Conservation (phyloP, 2,113 vertebrate genomes). For the Silurus asotus region DNA sequence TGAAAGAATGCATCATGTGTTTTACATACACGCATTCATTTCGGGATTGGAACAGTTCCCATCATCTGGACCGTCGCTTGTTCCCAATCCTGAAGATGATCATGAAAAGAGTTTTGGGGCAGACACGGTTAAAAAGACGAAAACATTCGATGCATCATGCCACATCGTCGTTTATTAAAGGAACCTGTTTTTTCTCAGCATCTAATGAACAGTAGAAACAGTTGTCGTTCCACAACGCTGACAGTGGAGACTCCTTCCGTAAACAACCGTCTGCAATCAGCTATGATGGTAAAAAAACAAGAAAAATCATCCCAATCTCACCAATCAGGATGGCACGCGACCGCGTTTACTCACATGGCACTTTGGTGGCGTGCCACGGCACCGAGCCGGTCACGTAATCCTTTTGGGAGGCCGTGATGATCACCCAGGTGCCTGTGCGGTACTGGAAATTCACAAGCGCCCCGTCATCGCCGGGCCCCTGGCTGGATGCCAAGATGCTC, state of each 20-base stretch:
- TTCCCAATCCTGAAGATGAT: neutral
- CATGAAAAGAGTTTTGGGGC: neutral
- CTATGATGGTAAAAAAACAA: neutral
- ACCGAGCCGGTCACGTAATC: constrained; percentile 91
- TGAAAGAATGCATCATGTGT: neutral
- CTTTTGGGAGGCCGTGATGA: constrained; percentile 81
- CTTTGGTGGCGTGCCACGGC: constrained; percentile 89
- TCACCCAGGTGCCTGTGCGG: constrained; percentile 83
- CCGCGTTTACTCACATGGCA: constrained; percentile 82
- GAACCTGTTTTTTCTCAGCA: neutral
- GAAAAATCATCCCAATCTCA: neutral
- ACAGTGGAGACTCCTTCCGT: neutral
- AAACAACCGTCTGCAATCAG: neutral
- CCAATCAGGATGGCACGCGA: neutral
- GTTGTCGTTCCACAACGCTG: neutral
- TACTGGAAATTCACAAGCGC: constrained; percentile 82
- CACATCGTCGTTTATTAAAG: neutral
- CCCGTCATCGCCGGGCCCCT: constrained; percentile 78
- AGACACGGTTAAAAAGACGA: neutral
- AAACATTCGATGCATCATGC: neutral
- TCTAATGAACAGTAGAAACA: neutral
- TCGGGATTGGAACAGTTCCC: neutral
- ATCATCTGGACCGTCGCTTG: neutral
- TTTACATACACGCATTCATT: neutral
- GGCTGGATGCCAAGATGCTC: constrained; percentile 76